Percentiles rank a stretch among this genome's conserved stretches.
phyloP scores from a whole-genome alignment of 2,113 vertebrate species.

The Brachyhypopomus occidentalis region DNA sequence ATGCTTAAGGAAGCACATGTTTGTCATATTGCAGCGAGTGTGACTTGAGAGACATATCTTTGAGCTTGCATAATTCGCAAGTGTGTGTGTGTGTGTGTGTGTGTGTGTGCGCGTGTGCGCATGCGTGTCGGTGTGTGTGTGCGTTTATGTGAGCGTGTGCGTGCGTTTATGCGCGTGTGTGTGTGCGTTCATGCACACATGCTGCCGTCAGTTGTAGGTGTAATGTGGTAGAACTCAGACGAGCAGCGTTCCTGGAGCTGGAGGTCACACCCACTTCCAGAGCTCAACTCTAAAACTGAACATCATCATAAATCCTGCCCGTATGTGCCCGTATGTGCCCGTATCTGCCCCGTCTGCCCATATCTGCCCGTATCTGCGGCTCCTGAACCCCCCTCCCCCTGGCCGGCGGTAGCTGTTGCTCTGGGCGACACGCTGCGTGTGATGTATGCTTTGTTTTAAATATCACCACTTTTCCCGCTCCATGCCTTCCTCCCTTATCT shows the following conservation, averaged over 20 bases:
- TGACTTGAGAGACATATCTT: conserved; percentile 14
- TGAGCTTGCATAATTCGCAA: too few species aligned
- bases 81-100: conserved; percentile 12
- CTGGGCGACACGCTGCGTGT: conserved; percentile 46
- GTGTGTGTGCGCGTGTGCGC: conserved; percentile 14
- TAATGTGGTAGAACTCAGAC: conserved; percentile 45
- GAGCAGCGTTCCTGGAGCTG: conserved; percentile 53
- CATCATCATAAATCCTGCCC: conserved; percentile 53
- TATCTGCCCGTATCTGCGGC: conserved; percentile 34
- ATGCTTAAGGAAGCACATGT: background rate
- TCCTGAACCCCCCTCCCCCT: conserved; percentile 30
- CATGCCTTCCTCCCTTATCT: background rate
- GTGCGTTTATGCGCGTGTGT: background rate
- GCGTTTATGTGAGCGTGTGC: conserved; percentile 14
- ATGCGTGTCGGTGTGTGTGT: conserved; percentile 12
- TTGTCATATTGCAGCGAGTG: background rate
- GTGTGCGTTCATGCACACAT: too few species aligned
- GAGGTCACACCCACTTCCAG: conserved; percentile 52
- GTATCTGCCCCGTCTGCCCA: too few species aligned
- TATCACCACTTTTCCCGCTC: conserved; percentile 21
- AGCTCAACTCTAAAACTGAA: conserved; percentile 51
- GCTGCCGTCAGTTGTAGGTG: conserved; percentile 31
- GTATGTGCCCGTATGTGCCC: too few species aligned
- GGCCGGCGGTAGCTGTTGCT: conserved; percentile 42
- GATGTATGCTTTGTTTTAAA: conserved; percentile 57